These are phyloP conservation scores for Pseudorasbora parva DNA, from an alignment of 2,113 vertebrate genomes.

Conservation along the genomic window DNA sequence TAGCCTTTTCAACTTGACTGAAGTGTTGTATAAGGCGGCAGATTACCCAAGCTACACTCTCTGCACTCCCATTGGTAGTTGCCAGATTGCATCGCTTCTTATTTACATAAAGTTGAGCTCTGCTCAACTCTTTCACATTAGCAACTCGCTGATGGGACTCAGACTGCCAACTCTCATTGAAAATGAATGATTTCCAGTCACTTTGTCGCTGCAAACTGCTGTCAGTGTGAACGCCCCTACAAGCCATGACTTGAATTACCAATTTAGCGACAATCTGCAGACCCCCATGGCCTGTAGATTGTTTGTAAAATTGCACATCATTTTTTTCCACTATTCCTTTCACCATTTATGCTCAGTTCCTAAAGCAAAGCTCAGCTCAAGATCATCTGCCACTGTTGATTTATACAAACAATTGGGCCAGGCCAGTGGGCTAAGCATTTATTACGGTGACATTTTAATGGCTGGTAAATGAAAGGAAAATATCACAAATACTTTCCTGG, in stretches of 20 bases:
- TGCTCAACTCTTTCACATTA: background rate
- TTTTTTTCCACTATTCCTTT: conserved; percentile 8
- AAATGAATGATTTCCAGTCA: background rate
- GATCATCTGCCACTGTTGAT: conserved; percentile 39
- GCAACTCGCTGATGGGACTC: background rate
- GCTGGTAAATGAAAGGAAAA: conserved; percentile 43
- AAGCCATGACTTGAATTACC: background rate
- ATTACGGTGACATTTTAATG: conserved; percentile 36
- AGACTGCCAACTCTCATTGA: background rate
- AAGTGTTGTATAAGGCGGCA: background rate
- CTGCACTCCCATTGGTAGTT: background rate
- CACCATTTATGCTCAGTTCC: background rate
- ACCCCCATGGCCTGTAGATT: background rate
- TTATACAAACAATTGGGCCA: conserved; percentile 24
- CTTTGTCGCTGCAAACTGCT: background rate
- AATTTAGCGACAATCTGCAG: background rate
- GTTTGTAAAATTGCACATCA: conserved; percentile 19
- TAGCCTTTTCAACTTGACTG: background rate
- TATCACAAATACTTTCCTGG: conserved; percentile 39
- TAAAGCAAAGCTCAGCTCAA: conserved; percentile 12
- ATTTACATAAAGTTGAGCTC: background rate
- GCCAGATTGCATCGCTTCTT: background rate
- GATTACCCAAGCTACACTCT: background rate
- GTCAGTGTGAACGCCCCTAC: background rate
- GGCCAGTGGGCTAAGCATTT: conserved; percentile 22